Conservation (phyloP, 1,140 invertebrate species). For the Subanguina moxae region DNA sequence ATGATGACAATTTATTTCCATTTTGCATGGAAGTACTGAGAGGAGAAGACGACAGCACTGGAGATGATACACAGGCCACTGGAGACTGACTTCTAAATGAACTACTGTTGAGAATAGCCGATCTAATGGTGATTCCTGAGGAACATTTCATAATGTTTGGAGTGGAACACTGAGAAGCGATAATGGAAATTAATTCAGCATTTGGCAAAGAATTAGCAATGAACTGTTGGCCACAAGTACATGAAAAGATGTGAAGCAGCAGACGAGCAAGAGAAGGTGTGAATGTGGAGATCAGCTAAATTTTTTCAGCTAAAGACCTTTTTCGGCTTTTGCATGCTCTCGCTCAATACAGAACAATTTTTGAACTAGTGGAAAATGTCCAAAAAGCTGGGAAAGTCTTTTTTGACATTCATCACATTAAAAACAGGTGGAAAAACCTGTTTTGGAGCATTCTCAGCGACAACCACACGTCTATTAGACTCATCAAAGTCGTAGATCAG, state of each 20-base stretch:
- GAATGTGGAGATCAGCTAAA: conserved; percentile 35
- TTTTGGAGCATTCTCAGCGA: conserved; percentile 19
- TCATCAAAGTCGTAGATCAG: conserved; percentile 37
- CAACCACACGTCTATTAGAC: conserved; percentile 10
- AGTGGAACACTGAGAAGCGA: neutral
- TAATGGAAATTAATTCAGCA: conserved; percentile 9
- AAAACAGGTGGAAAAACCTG: conserved; percentile 13
- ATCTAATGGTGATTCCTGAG: neutral
- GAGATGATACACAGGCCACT: neutral
- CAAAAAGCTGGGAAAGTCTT: too few species aligned
- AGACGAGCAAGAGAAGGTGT: conserved; percentile 36
- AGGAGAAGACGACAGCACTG: conserved; percentile 11
- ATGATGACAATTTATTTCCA: conserved; percentile 32
- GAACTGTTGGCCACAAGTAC: conserved; percentile 36
- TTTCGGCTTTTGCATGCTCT: too few species aligned
- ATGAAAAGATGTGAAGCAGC: conserved; percentile 33
- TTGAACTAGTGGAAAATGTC: too few species aligned
- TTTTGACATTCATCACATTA: conserved; percentile 1
- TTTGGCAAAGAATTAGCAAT: conserved; percentile 27
- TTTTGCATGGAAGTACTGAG: conserved; percentile 27
- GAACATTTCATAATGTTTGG: neutral
- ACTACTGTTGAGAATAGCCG: neutral
- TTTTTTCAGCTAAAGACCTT: neutral
- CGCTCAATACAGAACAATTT: too few species aligned
- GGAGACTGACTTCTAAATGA: neutral